phyloP scores from a whole-genome alignment of 2,888 invertebrate species.

The Habrosyne pyritoides region DNA sequence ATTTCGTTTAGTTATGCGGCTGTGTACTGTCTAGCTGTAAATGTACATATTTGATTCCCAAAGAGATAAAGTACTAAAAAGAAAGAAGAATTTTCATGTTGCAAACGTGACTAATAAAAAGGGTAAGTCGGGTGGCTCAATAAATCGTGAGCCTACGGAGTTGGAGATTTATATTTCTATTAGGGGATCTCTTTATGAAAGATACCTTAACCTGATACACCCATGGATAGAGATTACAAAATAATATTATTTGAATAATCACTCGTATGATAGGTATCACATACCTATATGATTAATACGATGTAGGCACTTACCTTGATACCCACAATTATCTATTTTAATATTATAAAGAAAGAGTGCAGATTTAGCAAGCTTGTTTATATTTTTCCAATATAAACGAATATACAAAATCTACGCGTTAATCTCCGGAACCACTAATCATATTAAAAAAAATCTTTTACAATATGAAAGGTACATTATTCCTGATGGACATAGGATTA shows the following conservation, averaged over 20 bases:
- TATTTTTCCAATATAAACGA: too few species aligned
- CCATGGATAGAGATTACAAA: not conserved
- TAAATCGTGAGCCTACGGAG: constrained; percentile 62
- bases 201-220: constrained; percentile 25
- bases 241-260: not conserved
- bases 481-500: too few species aligned
- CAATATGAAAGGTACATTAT: too few species aligned
- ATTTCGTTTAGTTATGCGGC: constrained; percentile 20
- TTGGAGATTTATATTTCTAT: constrained; percentile 75
- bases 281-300: too few species aligned
- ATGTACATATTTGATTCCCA: constrained; percentile 39
- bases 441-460: too few species aligned
- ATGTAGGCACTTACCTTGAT: too few species aligned
- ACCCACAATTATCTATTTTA: too few species aligned
- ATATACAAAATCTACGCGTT: too few species aligned
- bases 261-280: too few species aligned
- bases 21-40: constrained; percentile 23
- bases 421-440: too few species aligned
- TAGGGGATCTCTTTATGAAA: constrained; percentile 47
- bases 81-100: constrained; percentile 59
- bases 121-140: constrained; percentile 61
- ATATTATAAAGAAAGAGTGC: too few species aligned
- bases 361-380: too few species aligned
- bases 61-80: constrained; percentile 46
- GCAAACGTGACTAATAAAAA: constrained; percentile 75